Conservation (phyloP, 92 coral and sea anemone genomes). For the Hydrozoanthus gracilis region DNA sequence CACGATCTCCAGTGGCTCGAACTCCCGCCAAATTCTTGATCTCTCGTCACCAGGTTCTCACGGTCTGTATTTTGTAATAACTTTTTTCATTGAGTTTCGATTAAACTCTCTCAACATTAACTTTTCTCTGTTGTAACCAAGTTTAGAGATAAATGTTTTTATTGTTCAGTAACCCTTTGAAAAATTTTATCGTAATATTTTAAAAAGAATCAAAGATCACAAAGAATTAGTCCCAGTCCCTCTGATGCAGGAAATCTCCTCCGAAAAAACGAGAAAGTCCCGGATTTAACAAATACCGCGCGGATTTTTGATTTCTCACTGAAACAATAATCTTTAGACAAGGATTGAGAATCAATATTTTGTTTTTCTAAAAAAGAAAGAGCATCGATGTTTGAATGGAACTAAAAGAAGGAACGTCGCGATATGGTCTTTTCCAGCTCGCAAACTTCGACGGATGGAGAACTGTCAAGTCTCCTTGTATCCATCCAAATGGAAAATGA, state of each 20-base stretch:
- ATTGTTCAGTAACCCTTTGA: background rate
- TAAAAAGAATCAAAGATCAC: background rate
- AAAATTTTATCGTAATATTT: background rate
- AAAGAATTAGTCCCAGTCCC: conserved; percentile 2
- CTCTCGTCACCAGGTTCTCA: conserved; percentile 33
- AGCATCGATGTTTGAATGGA: background rate
- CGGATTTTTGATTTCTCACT: conserved; percentile 4
- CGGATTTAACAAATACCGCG: background rate
- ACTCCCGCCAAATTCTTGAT: conserved; percentile 36
- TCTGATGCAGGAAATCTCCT: background rate
- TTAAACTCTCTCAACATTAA: background rate
- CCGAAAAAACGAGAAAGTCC: background rate
- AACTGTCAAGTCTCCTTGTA: conserved; percentile 37
- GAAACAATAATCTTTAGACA: background rate
- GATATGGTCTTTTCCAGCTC: conserved; percentile 29
- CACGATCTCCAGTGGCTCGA: background rate
- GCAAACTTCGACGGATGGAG: conserved; percentile 27
- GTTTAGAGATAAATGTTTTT: background rate
- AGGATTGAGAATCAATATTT: background rate
- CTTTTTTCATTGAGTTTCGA: background rate
- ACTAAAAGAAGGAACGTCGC: background rate
- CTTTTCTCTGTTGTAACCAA: background rate
- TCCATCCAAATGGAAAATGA: background rate
- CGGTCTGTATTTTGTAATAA: background rate
- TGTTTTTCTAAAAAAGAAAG: background rate